These are phyloP conservation scores for Sphaeramia orbicularis DNA, from an alignment of 2,797 vertebrate genomes.

Conservation along the genomic window DNA sequence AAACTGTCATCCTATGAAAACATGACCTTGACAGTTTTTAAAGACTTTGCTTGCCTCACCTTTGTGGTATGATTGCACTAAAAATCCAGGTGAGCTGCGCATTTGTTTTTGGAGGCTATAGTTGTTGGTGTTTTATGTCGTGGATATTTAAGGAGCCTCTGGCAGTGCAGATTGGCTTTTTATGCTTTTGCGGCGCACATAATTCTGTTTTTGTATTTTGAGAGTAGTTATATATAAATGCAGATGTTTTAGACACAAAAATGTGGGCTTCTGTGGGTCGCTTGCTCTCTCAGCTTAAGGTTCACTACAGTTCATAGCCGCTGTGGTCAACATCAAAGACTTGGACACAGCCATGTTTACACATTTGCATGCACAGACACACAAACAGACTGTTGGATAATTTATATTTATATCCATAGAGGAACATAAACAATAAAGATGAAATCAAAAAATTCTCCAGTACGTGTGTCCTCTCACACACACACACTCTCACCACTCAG, in stretches of 20 bases:
- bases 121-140: conserved; percentile 19
- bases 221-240: conserved; percentile 57
- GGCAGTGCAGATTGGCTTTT: conserved; percentile 25
- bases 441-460: conserved; percentile 37
- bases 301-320: conserved; percentile 42
- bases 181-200: conserved; percentile 34
- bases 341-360: conserved; percentile 63
- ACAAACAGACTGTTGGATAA: conserved; percentile 64
- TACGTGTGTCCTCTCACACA: conserved; percentile 26
- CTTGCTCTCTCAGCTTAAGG: conserved; percentile 25
- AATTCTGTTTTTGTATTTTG: conserved; percentile 47
- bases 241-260: conserved; percentile 71
- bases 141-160: conserved; percentile 24
- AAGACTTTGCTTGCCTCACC: conserved; percentile 53
- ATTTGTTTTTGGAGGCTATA: conserved; percentile 25
- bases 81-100: conserved; percentile 48
- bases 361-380: conserved; percentile 51
- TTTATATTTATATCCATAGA: conserved; percentile 65
- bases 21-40: conserved; percentile 48
- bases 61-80: conserved; percentile 45
- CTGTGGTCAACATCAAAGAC: conserved; percentile 76
- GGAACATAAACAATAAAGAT: conserved; percentile 56
- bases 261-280: conserved; percentile 47
- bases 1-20: conserved; percentile 64
- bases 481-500: conserved; percentile 20